Conservation (phyloP, 2,113 vertebrate species). For the Sisor rabdophorus region DNA sequence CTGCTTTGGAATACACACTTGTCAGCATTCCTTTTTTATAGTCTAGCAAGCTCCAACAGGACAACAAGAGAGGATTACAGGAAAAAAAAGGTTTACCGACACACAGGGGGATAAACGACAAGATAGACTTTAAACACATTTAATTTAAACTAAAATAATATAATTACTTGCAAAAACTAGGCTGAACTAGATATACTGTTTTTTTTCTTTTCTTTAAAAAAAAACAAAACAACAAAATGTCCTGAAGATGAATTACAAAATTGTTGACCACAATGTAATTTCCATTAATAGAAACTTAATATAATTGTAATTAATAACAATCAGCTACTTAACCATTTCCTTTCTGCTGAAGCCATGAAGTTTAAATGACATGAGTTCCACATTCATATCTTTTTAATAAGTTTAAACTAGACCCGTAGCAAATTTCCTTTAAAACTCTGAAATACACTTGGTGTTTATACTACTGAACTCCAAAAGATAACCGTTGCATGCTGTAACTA, state of each 20-base stretch:
- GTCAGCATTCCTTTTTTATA: conserved; percentile 48
- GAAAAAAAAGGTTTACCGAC: background rate
- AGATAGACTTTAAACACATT: background rate
- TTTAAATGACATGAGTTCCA: background rate
- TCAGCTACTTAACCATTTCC: background rate
- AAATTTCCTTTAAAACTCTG: too few species aligned
- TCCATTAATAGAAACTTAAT: conserved; percentile 17
- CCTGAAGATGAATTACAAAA: background rate
- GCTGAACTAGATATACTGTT: conserved; percentile 2
- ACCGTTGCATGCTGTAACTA: too few species aligned
- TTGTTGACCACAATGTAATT: conserved; percentile 18
- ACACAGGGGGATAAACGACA: background rate
- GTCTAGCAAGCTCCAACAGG: conserved; percentile 48
- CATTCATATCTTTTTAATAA: too few species aligned
- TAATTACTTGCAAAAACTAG: background rate
- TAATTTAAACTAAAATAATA: too few species aligned
- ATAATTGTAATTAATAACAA: background rate
- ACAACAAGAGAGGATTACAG: conserved; percentile 25
- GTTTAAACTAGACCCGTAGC: too few species aligned
- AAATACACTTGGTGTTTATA: too few species aligned
- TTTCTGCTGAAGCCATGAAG: background rate
- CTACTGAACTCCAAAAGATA: too few species aligned
- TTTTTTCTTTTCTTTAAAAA: background rate
- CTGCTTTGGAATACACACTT: conserved; percentile 42
- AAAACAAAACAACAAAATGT: too few species aligned